Evolutionary conservation across 1,140 invertebrate species (phyloP).

Genomic region (Euura saliciscinereae): DNA sequence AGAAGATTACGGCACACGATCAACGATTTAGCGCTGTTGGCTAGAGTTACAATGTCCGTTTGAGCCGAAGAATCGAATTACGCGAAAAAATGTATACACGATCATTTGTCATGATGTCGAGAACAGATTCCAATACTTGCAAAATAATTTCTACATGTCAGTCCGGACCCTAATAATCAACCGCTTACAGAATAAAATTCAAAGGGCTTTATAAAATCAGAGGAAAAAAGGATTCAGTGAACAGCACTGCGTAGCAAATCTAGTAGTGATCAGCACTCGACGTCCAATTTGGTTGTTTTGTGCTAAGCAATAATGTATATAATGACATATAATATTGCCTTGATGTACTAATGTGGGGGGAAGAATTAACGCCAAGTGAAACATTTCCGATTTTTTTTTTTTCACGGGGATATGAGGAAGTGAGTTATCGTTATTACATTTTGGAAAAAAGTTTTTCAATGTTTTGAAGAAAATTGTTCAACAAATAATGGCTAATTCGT

Average conservation of each 20-base stretch:
- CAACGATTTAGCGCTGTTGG: background rate
- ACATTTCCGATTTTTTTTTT: too few species aligned
- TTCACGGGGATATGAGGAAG: too few species aligned
- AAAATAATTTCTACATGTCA: background rate
- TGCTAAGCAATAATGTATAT: conserved; percentile 1
- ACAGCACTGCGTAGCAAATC: background rate
- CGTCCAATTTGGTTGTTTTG: background rate
- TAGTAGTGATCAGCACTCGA: background rate
- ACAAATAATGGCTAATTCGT: background rate
- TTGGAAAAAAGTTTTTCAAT: too few species aligned
- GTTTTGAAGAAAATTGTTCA: background rate
- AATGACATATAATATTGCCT: background rate
- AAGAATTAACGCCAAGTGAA: background rate
- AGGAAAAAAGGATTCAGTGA: background rate
- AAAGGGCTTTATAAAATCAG: background rate
- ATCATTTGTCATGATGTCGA: background rate
- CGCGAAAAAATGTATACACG: background rate
- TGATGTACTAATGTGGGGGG: background rate
- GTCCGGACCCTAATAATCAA: background rate
- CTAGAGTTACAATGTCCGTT: background rate
- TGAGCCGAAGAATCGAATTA: background rate
- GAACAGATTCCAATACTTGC: background rate
- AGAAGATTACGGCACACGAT: too few species aligned
- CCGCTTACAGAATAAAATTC: background rate
- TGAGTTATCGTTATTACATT: too few species aligned